These are phyloP conservation scores for Hystrix cristata DNA, from an alignment of 2,113 vertebrate species.

Conservation along the genomic window DNA sequence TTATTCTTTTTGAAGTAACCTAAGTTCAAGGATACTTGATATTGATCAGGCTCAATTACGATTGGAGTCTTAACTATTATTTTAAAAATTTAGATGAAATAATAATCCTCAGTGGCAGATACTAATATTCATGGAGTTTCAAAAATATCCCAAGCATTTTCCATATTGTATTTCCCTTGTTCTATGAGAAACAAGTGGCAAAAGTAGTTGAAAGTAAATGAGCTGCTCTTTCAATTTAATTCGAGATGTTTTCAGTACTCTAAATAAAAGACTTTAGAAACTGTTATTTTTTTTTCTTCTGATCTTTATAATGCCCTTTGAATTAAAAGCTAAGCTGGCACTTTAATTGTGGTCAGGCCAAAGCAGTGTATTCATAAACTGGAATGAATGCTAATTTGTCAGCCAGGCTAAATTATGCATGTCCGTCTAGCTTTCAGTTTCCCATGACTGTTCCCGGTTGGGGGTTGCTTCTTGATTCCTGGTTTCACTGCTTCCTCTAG, in stretches of 20 bases:
- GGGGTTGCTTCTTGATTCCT: constrained; percentile 60
- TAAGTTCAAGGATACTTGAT: constrained; percentile 32
- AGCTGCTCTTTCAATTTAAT: constrained; percentile 73
- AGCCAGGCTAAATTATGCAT: constrained; percentile 81
- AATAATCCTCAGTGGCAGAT: background rate
- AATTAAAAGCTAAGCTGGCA: constrained; percentile 79
- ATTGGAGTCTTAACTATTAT: background rate
- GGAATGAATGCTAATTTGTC: constrained; percentile 83
- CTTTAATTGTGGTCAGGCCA: constrained; percentile 79
- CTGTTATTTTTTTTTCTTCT: constrained; percentile 75
- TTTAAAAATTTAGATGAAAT: constrained; percentile 42
- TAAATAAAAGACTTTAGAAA: constrained; percentile 81
- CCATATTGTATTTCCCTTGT: constrained; percentile 25
- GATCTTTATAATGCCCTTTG: constrained; percentile 76
- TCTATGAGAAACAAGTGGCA: constrained; percentile 69
- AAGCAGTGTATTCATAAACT: constrained; percentile 76
- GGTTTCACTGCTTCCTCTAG: constrained; percentile 64
- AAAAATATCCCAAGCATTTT: background rate
- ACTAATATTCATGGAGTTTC: background rate
- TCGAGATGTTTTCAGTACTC: constrained; percentile 81
- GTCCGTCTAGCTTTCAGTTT: constrained; percentile 79
- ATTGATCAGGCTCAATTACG: background rate
- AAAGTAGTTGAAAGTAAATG: constrained; percentile 79
- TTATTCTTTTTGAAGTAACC: background rate
- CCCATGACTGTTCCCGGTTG: constrained; percentile 81